phyloP scores from a whole-genome alignment of 2,797 vertebrate genomes.

The Myotis daubentonii region DNA sequence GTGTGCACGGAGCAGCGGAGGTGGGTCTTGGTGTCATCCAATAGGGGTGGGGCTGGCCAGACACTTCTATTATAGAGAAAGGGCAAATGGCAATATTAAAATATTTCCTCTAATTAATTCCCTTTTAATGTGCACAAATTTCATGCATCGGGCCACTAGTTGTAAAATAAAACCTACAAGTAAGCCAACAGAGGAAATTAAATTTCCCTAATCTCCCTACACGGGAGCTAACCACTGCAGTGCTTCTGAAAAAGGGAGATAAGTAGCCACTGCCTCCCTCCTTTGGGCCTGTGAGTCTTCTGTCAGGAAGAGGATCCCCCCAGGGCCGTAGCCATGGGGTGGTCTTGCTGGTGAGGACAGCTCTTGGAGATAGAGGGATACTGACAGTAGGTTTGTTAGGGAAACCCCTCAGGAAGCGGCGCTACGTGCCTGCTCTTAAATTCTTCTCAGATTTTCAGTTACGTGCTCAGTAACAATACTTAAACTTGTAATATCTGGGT shows the following conservation, averaged over 20 bases:
- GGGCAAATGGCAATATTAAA: no score
- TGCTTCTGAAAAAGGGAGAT: background rate
- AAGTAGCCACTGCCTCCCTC: background rate
- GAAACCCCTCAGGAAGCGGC: background rate
- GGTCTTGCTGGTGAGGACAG: background rate
- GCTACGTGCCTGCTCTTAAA: background rate
- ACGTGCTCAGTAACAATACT: background rate
- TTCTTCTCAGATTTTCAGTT: background rate
- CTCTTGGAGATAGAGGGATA: background rate
- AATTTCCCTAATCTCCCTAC: background rate
- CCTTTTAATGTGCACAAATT: no score
- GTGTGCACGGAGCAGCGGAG: no score
- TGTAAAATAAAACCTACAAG: conserved; percentile 13
- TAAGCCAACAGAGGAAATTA: background rate
- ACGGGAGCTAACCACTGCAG: background rate
- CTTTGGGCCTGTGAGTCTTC: background rate
- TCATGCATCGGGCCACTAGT: background rate
- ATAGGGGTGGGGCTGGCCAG: no score
- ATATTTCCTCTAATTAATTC: no score
- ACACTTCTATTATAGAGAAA: no score
- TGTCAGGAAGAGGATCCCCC: no score
- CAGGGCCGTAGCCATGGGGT: no score
- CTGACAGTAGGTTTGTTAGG: background rate
- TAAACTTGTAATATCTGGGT: background rate
- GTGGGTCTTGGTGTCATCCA: no score